phyloP scores from a whole-genome alignment of 2,113 vertebrate species.

The Sphyrna mokarran region DNA sequence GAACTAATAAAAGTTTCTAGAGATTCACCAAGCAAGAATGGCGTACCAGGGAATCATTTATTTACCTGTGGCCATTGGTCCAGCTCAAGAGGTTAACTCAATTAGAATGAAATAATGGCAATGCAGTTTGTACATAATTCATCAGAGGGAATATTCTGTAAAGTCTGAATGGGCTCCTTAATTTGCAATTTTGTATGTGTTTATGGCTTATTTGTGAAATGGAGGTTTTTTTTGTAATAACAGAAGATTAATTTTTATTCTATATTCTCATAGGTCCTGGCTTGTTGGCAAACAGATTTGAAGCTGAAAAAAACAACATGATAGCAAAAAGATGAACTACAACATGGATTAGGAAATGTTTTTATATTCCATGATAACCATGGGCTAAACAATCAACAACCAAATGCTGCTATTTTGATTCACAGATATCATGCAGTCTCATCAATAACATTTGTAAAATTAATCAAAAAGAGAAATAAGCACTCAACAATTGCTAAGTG shows the following conservation, averaged over 20 bases:
- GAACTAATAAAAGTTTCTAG: background rate
- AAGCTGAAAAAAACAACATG: background rate
- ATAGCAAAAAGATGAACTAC: background rate
- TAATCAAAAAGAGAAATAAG: background rate
- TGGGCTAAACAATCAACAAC: background rate
- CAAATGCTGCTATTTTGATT: background rate
- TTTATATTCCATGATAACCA: background rate
- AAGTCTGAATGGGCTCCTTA: background rate
- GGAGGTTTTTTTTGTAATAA: background rate
- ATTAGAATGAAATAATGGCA: background rate
- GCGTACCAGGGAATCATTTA: background rate
- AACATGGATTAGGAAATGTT: background rate
- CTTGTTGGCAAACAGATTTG: conserved; percentile 4
- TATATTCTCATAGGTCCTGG: background rate
- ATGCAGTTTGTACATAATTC: background rate
- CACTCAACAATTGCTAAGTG: background rate
- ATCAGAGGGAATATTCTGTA: background rate
- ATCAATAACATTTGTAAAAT: background rate
- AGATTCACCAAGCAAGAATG: background rate
- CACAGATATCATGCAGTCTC: background rate
- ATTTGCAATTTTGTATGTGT: background rate
- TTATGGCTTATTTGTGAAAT: background rate
- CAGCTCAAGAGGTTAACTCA: background rate
- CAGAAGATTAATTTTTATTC: background rate
- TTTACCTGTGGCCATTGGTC: background rate